Conservation (phyloP, 1,140 invertebrate genomes). For the Papilio machaon region DNA sequence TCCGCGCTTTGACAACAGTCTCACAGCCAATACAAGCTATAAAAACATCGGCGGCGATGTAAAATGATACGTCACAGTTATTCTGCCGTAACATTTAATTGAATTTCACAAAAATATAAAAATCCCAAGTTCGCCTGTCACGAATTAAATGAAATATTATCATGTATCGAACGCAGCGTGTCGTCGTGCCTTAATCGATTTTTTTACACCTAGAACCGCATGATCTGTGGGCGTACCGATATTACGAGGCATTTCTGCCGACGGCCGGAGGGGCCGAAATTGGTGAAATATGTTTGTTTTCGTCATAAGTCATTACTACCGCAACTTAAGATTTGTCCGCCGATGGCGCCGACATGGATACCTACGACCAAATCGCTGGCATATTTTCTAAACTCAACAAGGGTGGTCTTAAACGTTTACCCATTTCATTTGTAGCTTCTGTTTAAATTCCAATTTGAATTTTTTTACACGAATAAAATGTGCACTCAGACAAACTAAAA, state of each 20-base stretch:
- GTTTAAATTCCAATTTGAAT: neutral
- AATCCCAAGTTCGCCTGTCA: slow-evolving; percentile 70
- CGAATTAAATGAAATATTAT: slow-evolving; percentile 74
- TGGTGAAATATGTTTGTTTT: slow-evolving; percentile 78
- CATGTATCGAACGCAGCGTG: slow-evolving; percentile 79
- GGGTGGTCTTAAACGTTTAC: slow-evolving; percentile 58
- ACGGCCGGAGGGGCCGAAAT: slow-evolving; percentile 60
- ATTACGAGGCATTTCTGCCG: slow-evolving; percentile 78
- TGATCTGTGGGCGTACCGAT: slow-evolving; percentile 71
- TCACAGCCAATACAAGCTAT: slow-evolving; percentile 38
- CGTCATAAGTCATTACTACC: slow-evolving; percentile 69
- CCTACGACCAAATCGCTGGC: slow-evolving; percentile 51
- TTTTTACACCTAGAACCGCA: slow-evolving; percentile 81
- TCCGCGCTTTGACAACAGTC: slow-evolving; percentile 44
- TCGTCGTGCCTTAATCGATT: slow-evolving; percentile 79
- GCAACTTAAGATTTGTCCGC: slow-evolving; percentile 55
- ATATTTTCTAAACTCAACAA: slow-evolving; percentile 62
- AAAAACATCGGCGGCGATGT: slow-evolving; percentile 63
- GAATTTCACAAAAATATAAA: slow-evolving; percentile 76
- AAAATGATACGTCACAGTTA: slow-evolving; percentile 70
- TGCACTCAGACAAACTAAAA: no score
- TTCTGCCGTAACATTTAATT: slow-evolving; percentile 73
- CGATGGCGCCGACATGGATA: slow-evolving; percentile 48
- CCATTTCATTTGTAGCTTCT: slow-evolving; percentile 25
- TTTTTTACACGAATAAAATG: neutral